Conservation (phyloP, 1,140 invertebrate genomes). For the Bombus difficillimus region DNA sequence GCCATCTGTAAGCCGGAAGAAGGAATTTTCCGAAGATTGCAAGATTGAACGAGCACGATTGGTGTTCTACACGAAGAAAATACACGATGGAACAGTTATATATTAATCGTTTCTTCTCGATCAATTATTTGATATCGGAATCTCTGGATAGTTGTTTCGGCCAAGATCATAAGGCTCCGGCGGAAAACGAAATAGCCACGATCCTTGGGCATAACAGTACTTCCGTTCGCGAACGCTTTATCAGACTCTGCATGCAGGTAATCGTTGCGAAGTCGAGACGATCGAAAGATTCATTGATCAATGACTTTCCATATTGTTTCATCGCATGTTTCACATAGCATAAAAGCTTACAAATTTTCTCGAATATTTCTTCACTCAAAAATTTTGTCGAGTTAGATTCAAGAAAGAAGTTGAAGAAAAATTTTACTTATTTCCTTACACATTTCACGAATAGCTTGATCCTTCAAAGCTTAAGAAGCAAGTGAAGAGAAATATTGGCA, state of each 20-base stretch:
- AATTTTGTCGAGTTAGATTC: neutral
- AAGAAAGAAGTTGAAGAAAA: neutral
- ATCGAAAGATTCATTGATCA: neutral
- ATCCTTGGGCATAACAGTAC: constrained; percentile 6
- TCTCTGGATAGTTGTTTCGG: neutral
- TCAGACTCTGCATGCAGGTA: neutral
- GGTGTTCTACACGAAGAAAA: neutral
- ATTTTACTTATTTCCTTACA: neutral
- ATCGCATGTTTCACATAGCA: no score
- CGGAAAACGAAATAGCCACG: constrained; percentile 8
- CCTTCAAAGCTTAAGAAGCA: neutral
- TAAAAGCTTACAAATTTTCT: neutral
- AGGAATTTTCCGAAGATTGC: neutral
- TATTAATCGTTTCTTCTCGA: constrained; percentile 31
- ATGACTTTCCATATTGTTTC: neutral
- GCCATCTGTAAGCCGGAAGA: no score
- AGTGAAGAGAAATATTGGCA: neutral
- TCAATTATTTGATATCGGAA: constrained; percentile 49
- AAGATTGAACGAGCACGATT: neutral
- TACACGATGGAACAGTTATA: constrained; percentile 9
- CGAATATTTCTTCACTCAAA: neutral
- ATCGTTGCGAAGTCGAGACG: neutral
- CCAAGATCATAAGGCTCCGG: constrained; percentile 10
- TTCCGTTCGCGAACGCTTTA: constrained; percentile 1
- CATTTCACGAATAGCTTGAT: neutral